phyloP scores from a whole-genome alignment of 2,797 vertebrate genomes.

The Scolopax rusticola region DNA sequence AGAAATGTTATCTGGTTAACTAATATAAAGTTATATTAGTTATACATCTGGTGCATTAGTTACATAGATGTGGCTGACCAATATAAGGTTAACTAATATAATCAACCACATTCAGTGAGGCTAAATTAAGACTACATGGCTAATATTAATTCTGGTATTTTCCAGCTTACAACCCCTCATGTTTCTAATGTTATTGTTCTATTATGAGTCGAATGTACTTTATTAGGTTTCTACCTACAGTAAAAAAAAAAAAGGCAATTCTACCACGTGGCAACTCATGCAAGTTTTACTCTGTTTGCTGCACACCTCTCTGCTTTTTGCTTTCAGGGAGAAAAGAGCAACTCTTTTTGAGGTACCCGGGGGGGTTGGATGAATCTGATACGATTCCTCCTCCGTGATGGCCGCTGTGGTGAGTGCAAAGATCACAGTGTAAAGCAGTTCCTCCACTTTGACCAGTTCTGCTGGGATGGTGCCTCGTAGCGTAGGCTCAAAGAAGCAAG shows the following conservation, averaged over 20 bases:
- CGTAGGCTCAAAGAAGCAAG: not conserved
- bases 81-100: not conserved
- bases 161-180: fast-evolving
- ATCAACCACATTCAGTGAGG: not conserved
- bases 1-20: not conserved
- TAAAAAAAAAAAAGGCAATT: not conserved
- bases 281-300: not conserved
- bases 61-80: not conserved
- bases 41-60: not conserved
- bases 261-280: not conserved
- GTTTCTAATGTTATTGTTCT: not conserved
- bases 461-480: not conserved
- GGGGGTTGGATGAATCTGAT: not conserved
- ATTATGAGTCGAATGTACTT: not conserved
- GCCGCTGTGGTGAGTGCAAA: not conserved
- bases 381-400: not conserved
- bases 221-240: not conserved
- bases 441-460: not conserved
- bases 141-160: not conserved
- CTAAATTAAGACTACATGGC: not conserved
- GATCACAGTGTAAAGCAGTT: not conserved
- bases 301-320: not conserved
- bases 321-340: not conserved
- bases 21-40: not conserved
- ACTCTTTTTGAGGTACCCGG: fast-evolving